Base-by-base conservation (phyloP, 2,888 invertebrate genomes). In the Eledone cirrhosa region DNA sequence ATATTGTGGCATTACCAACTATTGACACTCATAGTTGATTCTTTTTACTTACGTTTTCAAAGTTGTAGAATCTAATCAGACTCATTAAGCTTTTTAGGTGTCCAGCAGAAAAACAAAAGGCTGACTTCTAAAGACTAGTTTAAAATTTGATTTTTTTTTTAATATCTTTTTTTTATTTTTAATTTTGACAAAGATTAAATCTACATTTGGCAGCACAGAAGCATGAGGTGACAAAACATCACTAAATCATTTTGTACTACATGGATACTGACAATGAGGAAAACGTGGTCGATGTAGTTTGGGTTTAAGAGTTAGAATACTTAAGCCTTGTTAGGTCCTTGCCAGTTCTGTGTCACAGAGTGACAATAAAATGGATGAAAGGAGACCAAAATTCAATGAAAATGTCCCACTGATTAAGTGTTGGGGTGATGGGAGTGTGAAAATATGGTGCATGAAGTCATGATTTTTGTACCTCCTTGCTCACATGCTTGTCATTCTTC, bases 191-290 rank as follows among this genome's bases (percentile, higher is more conserved):
- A 72, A 72, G 31, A 72, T 72, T 72, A 72, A 41, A 72, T 72
- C 72, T 72, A 72, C 72, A 72, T 72, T 72, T 72, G 72, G 72
- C 72, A 72, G 72, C 72, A 72, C 72, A 31, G 72, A 72, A 72
- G 72, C 72, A 72, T 72, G 72, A 72, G 72, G 72, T 72, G 72
- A 72, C 72, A 72, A 41, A 72, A 72, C 72, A 72, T 72, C 72
- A 72, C 72, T 72, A 72, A 72, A 33, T 72, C 72, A 72, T 72
- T 72, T 72, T 72, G 72, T 72, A 72, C 72, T 72, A 72, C 72
- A 72, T 72, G 72, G 72, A 72, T 72, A 72, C 72, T 72, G 72
- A 72, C 72, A 72, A 72, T 72, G 72, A 72, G 41, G 72, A 72
- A 31, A 72, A 72, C n/a, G 72, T 72, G 72, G 72, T 72, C 72